Evolutionary conservation across 1,140 invertebrate species (phyloP), one percentile per base, ranked within the genome.

Genomic region (Leguminivora glycinivorella): DNA sequence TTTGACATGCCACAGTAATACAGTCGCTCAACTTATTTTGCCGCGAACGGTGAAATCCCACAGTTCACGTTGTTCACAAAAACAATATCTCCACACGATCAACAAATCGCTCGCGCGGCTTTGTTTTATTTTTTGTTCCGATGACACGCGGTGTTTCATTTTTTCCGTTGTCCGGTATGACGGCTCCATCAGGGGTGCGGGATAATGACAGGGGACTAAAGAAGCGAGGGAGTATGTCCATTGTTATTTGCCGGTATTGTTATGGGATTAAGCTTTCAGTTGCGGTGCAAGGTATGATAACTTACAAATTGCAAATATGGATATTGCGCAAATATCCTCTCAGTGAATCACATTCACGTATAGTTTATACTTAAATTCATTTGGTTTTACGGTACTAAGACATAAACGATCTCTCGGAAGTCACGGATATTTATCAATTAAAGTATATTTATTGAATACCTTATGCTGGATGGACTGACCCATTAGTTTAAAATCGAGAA

Each of bases 161-260:
- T 71, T 74, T 66, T 74, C 73, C 47, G 56, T 71, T 70, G 75
- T 75, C 71, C 73, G 73, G 67, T 68, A 25, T 72, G 77, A 81
- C 70, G 75, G 76, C 75, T 81, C 72, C 69, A 81, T 81, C 71
- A 58, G 77, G 77, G 71, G 75, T 77, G 76, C 76, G 71, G 72
- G 77, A 80, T 80, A 81, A 81, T 81, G 75, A 80, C 67, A 75
- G 76, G 75, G 73, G 69, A 76, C 70, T 72, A 70, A 71, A 70
- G 66, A 69, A 43, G 72, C 72, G 67, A 31, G 73, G 67, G 71
- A 72, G 40, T 52, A 52, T 52, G n/a, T 19, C 47, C 10, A 52
- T 52, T 52, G 19, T 52, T 52, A 52, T 52, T 52, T 52, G 47
- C 22, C 19, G 10, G 63, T 47, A 29, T 69, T 56, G 40, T 56